Evolutionary conservation across 2,113 vertebrate genomes (phyloP).

Genomic region (Otis tarda): DNA sequence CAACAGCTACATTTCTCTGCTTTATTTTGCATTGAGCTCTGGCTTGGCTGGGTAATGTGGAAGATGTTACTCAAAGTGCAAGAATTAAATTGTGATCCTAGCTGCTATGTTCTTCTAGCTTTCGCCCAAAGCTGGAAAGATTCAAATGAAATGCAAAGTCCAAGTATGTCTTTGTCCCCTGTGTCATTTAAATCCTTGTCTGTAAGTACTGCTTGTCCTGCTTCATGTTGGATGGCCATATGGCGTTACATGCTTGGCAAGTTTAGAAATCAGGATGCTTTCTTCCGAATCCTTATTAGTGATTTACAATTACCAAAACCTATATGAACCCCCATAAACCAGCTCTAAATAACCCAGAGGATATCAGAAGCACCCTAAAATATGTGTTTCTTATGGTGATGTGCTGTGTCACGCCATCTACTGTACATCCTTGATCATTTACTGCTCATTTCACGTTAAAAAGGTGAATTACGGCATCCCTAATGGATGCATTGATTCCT

Average conservation of each 20-base stretch:
- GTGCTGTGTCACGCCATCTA: not conserved
- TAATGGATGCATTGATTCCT: not conserved
- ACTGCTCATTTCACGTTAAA: not conserved
- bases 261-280: not conserved
- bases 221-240: fast-evolving
- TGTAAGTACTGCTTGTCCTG: not conserved
- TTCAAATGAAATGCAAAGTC: not conserved
- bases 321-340: not conserved
- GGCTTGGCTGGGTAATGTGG: not conserved
- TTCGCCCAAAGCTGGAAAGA: not conserved
- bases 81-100: not conserved
- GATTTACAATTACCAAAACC: not conserved
- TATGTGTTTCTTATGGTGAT: fast-evolving
- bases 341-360: not conserved
- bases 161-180: not conserved
- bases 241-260: not conserved
- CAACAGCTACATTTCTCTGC: not conserved
- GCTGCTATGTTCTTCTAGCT: not conserved
- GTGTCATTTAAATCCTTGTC: not conserved
- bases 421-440: not conserved
- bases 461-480: not conserved
- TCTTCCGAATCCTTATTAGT: not conserved
- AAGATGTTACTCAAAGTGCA: not conserved
- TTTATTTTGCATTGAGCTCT: not conserved
- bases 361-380: not conserved